phyloP scores from a whole-genome alignment of 2,797 vertebrate species.

The Anas georgica region DNA sequence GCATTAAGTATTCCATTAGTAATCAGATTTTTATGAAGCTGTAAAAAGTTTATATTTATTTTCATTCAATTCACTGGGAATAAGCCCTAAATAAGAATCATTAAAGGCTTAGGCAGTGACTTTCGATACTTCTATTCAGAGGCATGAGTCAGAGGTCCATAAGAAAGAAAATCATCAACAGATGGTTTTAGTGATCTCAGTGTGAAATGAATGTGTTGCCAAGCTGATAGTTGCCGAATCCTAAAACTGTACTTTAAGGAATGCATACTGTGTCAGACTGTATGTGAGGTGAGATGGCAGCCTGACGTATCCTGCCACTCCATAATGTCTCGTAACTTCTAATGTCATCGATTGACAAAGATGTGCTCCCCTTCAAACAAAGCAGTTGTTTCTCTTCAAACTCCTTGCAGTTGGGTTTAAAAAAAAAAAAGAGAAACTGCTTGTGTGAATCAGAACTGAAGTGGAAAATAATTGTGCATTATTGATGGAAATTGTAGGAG shows the following conservation, averaged over 20 bases:
- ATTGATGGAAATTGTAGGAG: not conserved
- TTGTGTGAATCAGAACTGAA: not conserved
- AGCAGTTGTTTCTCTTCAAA: not conserved
- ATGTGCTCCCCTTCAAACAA: not conserved
- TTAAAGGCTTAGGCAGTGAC: not conserved
- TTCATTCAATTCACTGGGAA: constrained; percentile 32
- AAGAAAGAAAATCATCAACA: constrained; percentile 72
- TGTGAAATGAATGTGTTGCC: constrained; percentile 38
- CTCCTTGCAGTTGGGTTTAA: not conserved
- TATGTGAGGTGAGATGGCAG: constrained; percentile 22
- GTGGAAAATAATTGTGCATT: not conserved
- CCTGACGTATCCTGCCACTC: not conserved
- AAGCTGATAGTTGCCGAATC: constrained; percentile 47
- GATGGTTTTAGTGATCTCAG: constrained; percentile 36
- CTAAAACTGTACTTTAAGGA: constrained; percentile 20
- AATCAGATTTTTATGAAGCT: not conserved
- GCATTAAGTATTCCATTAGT: not conserved
- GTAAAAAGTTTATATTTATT: constrained; percentile 46
- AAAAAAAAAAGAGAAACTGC: not conserved
- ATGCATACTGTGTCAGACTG: not conserved
- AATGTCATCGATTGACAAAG: not conserved
- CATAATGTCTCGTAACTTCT: not conserved
- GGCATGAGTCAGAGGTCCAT: not conserved
- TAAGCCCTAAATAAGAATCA: constrained; percentile 36
- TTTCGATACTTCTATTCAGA: constrained; percentile 45